These are phyloP conservation scores for Mareca penelope DNA, from an alignment of 2,797 vertebrate genomes.

Conservation along the genomic window DNA sequence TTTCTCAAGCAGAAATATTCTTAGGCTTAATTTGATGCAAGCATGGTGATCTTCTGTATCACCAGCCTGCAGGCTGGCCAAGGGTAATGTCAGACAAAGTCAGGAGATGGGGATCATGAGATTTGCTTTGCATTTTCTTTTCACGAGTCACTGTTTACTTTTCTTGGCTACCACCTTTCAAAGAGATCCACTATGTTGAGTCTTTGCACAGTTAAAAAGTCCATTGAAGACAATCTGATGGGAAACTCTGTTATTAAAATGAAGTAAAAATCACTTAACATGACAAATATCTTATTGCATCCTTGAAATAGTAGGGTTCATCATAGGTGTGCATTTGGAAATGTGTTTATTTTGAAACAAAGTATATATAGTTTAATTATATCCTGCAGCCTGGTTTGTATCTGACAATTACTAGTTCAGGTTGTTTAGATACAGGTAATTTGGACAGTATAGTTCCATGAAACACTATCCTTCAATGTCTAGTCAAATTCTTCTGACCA, in stretches of 20 bases:
- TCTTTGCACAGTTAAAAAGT: not conserved
- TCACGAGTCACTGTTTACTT: not conserved
- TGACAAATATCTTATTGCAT: not conserved
- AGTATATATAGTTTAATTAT: not conserved
- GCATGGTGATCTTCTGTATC: not conserved
- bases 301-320: not conserved
- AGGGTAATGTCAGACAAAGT: not conserved
- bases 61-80: not conserved
- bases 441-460: not conserved
- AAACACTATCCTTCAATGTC: not conserved
- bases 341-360: not conserved
- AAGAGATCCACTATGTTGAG: not conserved
- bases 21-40: not conserved
- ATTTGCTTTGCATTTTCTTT: not conserved
- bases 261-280: not conserved
- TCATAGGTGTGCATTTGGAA: not conserved
- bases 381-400: not conserved
- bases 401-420: not conserved
- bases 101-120: not conserved
- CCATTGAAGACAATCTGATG: not conserved
- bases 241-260: not conserved
- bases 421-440: not conserved
- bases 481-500: not conserved
- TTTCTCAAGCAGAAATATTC: not conserved
- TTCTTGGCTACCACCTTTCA: not conserved